These are phyloP conservation scores for Proisotoma minuta DNA, from an alignment of 2,888 invertebrate genomes.

Conservation along the genomic window DNA sequence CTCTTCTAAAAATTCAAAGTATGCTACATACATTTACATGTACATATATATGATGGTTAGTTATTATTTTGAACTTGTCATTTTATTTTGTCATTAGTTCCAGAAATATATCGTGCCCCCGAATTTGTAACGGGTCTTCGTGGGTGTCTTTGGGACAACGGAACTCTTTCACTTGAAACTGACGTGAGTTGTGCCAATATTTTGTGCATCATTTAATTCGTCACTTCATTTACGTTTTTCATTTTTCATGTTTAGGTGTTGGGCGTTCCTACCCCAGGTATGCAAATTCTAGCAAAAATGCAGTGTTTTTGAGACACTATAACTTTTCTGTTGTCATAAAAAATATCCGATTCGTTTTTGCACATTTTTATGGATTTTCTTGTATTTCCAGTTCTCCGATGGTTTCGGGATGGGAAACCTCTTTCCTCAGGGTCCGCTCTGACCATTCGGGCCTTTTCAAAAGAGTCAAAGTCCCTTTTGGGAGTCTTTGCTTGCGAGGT, in stretches of 20 bases:
- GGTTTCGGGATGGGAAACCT: constrained; percentile 25
- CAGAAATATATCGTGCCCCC: constrained; percentile 27
- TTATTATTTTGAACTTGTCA: too few species aligned
- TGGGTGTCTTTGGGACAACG: constrained; percentile 38
- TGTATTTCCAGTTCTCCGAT: constrained; percentile 24
- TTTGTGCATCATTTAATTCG: not conserved
- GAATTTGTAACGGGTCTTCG: constrained; percentile 31
- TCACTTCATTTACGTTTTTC: not conserved
- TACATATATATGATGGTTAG: too few species aligned
- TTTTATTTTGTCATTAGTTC: too few species aligned
- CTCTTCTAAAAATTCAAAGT: not conserved
- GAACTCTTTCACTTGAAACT: constrained; percentile 37
- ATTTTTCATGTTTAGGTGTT: not conserved
- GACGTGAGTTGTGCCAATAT: constrained; percentile 20
- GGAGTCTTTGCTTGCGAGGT: constrained; percentile 26
- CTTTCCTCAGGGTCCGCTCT: constrained; percentile 27
- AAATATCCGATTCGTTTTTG: too few species aligned
- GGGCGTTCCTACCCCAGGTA: too few species aligned
- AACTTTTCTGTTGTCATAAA: too few species aligned
- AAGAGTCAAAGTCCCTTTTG: constrained; percentile 21
- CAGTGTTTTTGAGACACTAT: too few species aligned
- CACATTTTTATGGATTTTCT: too few species aligned
- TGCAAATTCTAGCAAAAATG: too few species aligned
- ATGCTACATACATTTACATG: too few species aligned
- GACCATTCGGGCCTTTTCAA: constrained; percentile 27